Base-by-base conservation (phyloP, 2,888 invertebrate genomes). In the Amphipoea oculea region DNA sequence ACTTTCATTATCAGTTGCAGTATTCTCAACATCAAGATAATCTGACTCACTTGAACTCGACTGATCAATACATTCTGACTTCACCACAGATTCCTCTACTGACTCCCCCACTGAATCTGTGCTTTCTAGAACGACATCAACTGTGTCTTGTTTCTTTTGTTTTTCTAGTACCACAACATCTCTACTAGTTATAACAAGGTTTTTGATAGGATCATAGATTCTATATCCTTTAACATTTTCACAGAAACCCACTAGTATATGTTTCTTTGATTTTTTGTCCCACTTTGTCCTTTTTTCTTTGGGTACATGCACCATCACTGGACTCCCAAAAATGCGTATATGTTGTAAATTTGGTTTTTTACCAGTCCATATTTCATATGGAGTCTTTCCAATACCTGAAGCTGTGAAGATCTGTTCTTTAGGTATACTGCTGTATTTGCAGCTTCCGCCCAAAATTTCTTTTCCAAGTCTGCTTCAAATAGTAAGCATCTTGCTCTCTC, bases 251-350 rank as follows among this genome's bases (percentile, higher is more conserved):
- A 40, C 40, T 40, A 40, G 40, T 40, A 69, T 51, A 3, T 51
- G 51, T 36, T 54, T 40, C 42, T 14, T 40, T 4, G 60, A 51
- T 23, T 77, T 77, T 7, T 65, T 70, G 9, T 79, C 70, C 79
- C 76, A 82, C n/a, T 82, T 82, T 0, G 0, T 14, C 11, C 79
- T 17, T 11, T 40, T 82, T 36, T 70, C 71, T 63, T 79, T 82
- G 0, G 76, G 79, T 17, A 76, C 40, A 60, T 82, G 81, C 0
- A 73, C 76, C 40, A 40, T 40, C 40, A 40, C 40, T 40, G 40
- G 40, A 40, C 40, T 40, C 40, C 40, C 40, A 40, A 40, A 40
- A 40, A 40, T 40, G 1, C 40, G 40, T 40, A 40, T 78, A 82
- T 78, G 68, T 12, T 40, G 57, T 7, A 78, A 51, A 36, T 76